Percentiles rank a stretch among this genome's conserved stretches.
Conservation (phyloP, 2,113 vertebrate genomes). For the Heterotilapia buettikoferi region DNA sequence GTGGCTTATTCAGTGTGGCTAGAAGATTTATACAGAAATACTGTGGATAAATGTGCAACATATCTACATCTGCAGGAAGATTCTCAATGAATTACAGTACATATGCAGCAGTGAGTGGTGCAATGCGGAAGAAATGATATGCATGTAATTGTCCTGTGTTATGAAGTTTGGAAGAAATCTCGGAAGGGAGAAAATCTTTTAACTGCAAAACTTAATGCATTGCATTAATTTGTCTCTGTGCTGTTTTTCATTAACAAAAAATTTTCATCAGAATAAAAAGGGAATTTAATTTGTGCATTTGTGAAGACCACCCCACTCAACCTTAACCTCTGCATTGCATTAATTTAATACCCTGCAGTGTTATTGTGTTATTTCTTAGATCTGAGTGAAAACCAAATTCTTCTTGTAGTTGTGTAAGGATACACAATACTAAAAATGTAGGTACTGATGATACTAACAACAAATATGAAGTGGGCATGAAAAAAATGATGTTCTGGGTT, state of each 20-base stretch:
- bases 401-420: not conserved
- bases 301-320: not conserved
- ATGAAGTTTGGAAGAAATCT: not conserved
- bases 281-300: not conserved
- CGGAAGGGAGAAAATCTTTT: rapidly evolving
- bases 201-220: not conserved
- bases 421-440: not conserved
- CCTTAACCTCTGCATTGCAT: not conserved
- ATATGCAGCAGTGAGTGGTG: not conserved
- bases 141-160: not conserved
- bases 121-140: not conserved
- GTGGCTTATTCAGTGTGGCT: not conserved
- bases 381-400: not conserved
- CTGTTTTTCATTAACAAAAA: not conserved
- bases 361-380: not conserved
- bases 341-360: not conserved
- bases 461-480: not conserved
- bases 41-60: not conserved
- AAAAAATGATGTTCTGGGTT: not conserved
- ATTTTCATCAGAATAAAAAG: not conserved
- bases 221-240: not conserved
- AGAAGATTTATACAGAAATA: not conserved
- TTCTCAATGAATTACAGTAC: not conserved
- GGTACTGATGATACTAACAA: not conserved
- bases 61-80: not conserved